Evolutionary conservation across 2,888 invertebrate genomes (phyloP), one percentile per base, ranked within the genome.

Genomic region (Drosophila neotestacea): DNA sequence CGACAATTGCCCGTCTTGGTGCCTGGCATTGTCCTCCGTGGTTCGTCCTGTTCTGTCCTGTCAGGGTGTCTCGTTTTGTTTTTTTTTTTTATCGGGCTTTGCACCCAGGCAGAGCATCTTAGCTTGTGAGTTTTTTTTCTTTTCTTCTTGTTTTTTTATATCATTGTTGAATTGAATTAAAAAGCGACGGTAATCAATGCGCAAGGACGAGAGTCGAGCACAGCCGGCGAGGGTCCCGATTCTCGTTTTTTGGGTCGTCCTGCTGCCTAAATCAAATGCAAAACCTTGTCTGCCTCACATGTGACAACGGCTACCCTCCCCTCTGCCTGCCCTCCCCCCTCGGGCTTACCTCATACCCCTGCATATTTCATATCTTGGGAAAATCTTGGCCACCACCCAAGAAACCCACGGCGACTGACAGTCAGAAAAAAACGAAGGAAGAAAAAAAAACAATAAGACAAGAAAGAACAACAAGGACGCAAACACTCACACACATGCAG

Each of bases 341-440:
- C 4, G 16, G 38, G 34, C 42, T 39, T 32, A 22, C 65, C 75
- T 61, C 73, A 63, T 66, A 59, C 79, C 68, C 58, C 68, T 70
- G 70, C 60, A 60, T 68, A 64, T 67, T 67, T 82, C 84, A 80
- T 86, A 90, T 83, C 91, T 88, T 91, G 91, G 91, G 91, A 91
- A 91, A 91, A 91, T 92, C 90, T 91, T 90, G 91, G 90, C 90
- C 89, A 88, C 87, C 81, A 81, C 80, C 80, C 80, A 80, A 73
- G 70, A 54, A 78, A 76, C 73, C 62, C 81, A 75, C 55, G 44
- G 55, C 55, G 68, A 73, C 72, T 75, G 78, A 75, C 77, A 77
- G 69, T 69, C 69, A 67, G 32, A 74, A 71, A 76, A 70, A 47
- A 55, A 52, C 52, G 34, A 11, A 52, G 13, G 11, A 30, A 44